A percentile compares a stretch with the other conserved stretches of the same genome.
These are phyloP conservation scores for Craniophora ligustri DNA, from an alignment of 2,888 invertebrate genomes.

Conservation along the genomic window DNA sequence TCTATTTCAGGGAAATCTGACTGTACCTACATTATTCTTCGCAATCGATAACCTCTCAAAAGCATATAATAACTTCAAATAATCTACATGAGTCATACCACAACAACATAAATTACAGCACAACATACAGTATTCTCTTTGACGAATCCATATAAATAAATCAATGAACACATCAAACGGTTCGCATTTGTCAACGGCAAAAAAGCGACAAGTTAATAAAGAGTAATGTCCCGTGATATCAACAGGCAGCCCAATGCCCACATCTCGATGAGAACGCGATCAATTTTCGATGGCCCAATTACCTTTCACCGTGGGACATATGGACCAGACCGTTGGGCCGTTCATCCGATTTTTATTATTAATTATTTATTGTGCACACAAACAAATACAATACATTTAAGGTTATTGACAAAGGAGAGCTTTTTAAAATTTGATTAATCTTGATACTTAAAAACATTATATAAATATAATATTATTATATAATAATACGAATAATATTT, in stretches of 20 bases:
- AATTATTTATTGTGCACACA: too few species aligned
- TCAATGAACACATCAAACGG: conserved; percentile 49
- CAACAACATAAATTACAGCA: conserved; percentile 21
- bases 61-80: too few species aligned
- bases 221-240: conserved; percentile 66
- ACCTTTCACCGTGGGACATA: conserved; percentile 67
- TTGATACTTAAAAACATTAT: too few species aligned
- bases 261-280: conserved; percentile 70
- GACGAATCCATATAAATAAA: conserved; percentile 46
- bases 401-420: too few species aligned
- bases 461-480: too few species aligned
- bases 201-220: conserved; percentile 56
- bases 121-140: conserved; percentile 31
- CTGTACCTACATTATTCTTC: too few species aligned
- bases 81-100: conserved; percentile 6
- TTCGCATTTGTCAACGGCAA: conserved; percentile 37
- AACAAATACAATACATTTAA: too few species aligned
- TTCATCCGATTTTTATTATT: conserved; percentile 27
- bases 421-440: too few species aligned
- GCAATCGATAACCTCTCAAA: not conserved
- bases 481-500: too few species aligned
- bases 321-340: conserved; percentile 33
- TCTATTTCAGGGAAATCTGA: too few species aligned
- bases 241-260: conserved; percentile 68
- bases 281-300: conserved; percentile 80